Evolutionary conservation across 2,888 invertebrate species (phyloP), one percentile per base, ranked within the genome.

Genomic region (Congeria kusceri): DNA sequence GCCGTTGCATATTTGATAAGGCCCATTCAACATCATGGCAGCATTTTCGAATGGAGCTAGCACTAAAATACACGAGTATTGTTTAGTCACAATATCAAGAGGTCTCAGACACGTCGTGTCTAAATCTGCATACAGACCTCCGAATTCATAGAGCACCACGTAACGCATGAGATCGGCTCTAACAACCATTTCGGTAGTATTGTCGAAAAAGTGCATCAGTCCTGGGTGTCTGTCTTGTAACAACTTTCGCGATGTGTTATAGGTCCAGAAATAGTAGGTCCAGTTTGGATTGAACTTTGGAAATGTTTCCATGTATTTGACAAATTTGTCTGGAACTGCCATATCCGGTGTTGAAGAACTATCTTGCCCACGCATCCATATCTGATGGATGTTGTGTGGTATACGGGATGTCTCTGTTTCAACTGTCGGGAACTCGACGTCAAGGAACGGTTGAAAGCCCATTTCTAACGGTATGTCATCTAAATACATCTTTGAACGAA

Each of bases 71-170:
- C 75, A 75, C 0, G 68, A 39, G 44, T 75, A 66, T 32, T 69
- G 69, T 13, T 29, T 59, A 3, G 63, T 69, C 3, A 62, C 64
- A 15, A 32, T 69, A 28, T 76, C 76, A 11, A 76, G 53, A 15
- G 76, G 65, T 39, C 76, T 46, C 5, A 90, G 77, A 28, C 53
- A 44, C 15, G 47, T 39, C 18, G 56, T 39, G 39, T 76, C 76
- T 25, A 76, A 27, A 44, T 76, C 76, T 1, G 53, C 69, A 27
- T 75, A 75, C 13, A 75, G 28, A n/a, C 75, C 75, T 7, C 75
- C 75, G 47, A 47, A 69, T 15, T 75, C 58, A 32, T 76, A 76
- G 15, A 76, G 56, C 1, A 65, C 76, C 11, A 65, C 61, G 28
- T 70, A 76, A 9, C 76, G 58, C 18, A 70, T 27, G 0, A 64